Percentiles rank a stretch among this genome's conserved stretches.
phyloP scores from a whole-genome alignment of 1,140 invertebrate species.

The Zaprionus ghesquierei region DNA sequence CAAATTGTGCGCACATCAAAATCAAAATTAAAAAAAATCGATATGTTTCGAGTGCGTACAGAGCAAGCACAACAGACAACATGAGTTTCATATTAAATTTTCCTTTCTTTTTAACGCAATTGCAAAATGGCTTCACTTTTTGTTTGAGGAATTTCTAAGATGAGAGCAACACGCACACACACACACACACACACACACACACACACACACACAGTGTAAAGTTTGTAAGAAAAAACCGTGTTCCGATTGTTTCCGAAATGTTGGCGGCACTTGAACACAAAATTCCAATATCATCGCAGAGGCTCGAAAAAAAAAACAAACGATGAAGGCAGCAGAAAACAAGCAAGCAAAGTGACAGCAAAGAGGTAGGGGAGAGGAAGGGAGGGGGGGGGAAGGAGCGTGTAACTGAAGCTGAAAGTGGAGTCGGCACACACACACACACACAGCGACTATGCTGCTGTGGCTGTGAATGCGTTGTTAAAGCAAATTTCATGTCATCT shows the following conservation, averaged over 20 bases:
- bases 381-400: background rate
- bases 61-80: background rate
- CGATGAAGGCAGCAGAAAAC: background rate
- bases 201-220: conserved; percentile 1
- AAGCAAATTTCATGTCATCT: conserved; percentile 49
- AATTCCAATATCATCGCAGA: conserved; percentile 41
- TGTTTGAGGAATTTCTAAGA: conserved; percentile 17
- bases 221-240: conserved; percentile 22
- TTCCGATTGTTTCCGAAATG: conserved; percentile 46
- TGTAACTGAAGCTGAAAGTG: background rate
- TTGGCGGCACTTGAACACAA: conserved; percentile 39
- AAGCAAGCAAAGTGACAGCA: background rate
- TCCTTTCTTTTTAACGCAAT: conserved; percentile 35
- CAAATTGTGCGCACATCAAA: conserved; percentile 26
- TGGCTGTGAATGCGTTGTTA: conserved; percentile 31
- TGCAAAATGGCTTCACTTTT: conserved; percentile 28
- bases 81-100: conserved; percentile 47
- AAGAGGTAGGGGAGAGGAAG: background rate
- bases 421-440: background rate
- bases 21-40: conserved; percentile 45
- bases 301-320: background rate
- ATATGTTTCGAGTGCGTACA: conserved; percentile 1
- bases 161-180: conserved; percentile 3
- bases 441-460: background rate
- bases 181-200: background rate